Evolutionary conservation across 2,113 vertebrate species (phyloP).

Genomic region (Gulo gulo): DNA sequence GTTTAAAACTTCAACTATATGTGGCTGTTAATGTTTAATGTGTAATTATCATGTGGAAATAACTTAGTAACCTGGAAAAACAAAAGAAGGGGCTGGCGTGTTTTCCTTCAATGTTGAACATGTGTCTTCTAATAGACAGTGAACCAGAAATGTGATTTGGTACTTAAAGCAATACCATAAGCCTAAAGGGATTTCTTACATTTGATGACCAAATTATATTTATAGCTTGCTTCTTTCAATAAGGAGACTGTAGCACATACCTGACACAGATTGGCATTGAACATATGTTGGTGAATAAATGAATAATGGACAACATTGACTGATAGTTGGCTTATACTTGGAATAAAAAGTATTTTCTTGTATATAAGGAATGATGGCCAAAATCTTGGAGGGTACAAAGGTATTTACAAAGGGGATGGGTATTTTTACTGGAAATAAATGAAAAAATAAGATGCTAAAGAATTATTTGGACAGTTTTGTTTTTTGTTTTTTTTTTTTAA

Average conservation of each 20-base stretch:
- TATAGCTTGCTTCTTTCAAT: background rate
- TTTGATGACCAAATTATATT: background rate
- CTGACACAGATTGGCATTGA: background rate
- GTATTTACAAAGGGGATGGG: background rate
- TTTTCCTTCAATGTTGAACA: conserved; percentile 21
- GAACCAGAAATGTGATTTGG: background rate
- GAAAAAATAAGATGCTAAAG: background rate
- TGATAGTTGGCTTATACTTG: background rate
- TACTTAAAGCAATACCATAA: background rate
- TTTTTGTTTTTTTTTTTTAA: too few relatives aligned
- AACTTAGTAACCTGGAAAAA: conserved; percentile 63
- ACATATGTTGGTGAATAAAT: background rate
- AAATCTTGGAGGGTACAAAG: background rate
- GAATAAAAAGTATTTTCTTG: background rate
- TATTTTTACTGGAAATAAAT: background rate
- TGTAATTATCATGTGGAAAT: conserved; percentile 56
- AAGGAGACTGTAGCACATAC: background rate
- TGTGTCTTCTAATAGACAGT: conserved; percentile 17
- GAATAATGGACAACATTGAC: background rate
- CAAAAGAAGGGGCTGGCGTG: background rate
- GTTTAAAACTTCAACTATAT: conserved; percentile 46
- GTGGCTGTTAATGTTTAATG: conserved; percentile 29
- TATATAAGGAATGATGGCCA: background rate
- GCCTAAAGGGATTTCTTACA: background rate
- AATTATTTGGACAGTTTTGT: background rate